Evolutionary conservation across 2,888 invertebrate genomes (phyloP).

Genomic region (Hyalella azteca): DNA sequence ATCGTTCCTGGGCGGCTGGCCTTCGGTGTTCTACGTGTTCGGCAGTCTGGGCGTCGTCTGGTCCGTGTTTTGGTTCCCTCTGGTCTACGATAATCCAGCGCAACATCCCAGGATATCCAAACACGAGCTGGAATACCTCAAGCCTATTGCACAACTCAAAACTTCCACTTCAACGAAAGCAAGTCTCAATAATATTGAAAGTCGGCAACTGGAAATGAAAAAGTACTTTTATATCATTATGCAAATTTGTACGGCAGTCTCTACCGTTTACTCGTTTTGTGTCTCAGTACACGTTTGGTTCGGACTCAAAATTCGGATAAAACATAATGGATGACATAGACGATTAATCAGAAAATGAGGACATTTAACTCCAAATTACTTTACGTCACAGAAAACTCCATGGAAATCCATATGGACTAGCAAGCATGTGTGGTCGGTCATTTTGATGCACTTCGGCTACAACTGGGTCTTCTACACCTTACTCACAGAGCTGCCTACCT

Average conservation of each 20-base stretch:
- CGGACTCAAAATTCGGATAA: too few relatives aligned
- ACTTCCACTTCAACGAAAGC: background rate
- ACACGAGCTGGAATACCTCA: slow-evolving; percentile 61
- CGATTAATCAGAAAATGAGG: too few relatives aligned
- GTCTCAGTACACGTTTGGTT: too few relatives aligned
- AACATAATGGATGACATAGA: too few relatives aligned
- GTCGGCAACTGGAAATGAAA: too few relatives aligned
- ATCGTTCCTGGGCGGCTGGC: slow-evolving; percentile 67
- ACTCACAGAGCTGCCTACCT: slow-evolving; percentile 56
- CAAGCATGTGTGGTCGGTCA: slow-evolving; percentile 39
- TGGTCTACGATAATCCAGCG: slow-evolving; percentile 67
- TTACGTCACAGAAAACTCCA: slow-evolving; percentile 42
- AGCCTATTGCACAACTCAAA: background rate
- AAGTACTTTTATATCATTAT: too few relatives aligned
- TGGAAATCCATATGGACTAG: slow-evolving; percentile 46
- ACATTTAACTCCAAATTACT: too few relatives aligned
- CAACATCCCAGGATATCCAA: slow-evolving; percentile 67
- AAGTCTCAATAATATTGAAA: background rate
- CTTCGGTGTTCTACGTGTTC: slow-evolving; percentile 69
- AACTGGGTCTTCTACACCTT: slow-evolving; percentile 57
- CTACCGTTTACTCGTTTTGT: too few relatives aligned
- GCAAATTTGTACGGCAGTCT: too few relatives aligned
- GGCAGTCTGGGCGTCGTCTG: slow-evolving; percentile 64
- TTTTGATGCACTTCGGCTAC: slow-evolving; percentile 44
- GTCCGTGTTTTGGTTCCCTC: slow-evolving; percentile 64